Evolutionary conservation across 2,113 vertebrate genomes (phyloP), one percentile per base, ranked within the genome.

Genomic region (Sciurus niger): DNA sequence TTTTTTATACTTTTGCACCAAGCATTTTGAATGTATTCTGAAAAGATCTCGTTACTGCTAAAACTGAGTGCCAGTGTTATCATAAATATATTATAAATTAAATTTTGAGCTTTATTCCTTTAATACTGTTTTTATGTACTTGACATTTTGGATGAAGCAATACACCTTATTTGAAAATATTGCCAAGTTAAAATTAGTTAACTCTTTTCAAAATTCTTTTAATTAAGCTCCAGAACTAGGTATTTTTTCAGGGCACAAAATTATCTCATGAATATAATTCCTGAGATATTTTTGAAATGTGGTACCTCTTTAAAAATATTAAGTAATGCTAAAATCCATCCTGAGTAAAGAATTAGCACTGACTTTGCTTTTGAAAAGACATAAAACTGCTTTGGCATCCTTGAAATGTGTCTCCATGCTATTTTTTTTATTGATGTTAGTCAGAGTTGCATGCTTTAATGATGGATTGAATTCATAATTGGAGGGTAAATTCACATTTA

Each of bases 401-500:
- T 14, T 80, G 60, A 77, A 58, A 1, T 79, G 60, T 90, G 60
- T 34, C 53, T 14, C 48, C 11, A 6, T 3, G 7, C 63, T 88
- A 83, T 67, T 89, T 97, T 53, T 40, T 76, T 76, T 8, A 76
- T 1, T 98, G 85, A 22, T 32, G 0, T 17, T 65, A 20, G 83
- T 77, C 84, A 55, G 51, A 96, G 25, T n/a, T 79, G 0, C 63
- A 40, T 94, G 51, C 84, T 43, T 82, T 65, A 25, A 28, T 80
- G 84, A 63, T 82, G n/a, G 89, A 43, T 24, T 89, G 85, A 93
- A 70, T 46, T 94, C 28, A 84, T 92, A 28, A 73, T 1, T 55
- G 37, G 88, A 95, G 34, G 60, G 87, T 11, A 34, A 93, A 40
- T 86, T 92, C 96, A 17, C 82, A 68, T 78, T 67, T 89, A 60